Evolutionary conservation across 2,797 vertebrate genomes (phyloP).

Genomic region (Sciurus vulgaris): DNA sequence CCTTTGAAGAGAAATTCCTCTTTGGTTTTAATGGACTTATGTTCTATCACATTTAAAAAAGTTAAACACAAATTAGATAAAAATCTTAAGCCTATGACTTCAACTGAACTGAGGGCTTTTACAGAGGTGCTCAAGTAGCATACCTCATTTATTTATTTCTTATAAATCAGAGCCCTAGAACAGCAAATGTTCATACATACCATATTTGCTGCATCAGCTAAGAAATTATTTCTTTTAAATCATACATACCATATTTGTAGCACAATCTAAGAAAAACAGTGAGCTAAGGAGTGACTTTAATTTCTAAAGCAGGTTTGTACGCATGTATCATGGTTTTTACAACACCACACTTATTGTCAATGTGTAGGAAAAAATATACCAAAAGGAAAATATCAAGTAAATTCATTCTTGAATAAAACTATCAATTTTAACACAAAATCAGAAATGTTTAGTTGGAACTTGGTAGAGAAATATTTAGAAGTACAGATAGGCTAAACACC

Average conservation of each 20-base stretch:
- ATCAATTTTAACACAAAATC: slow-evolving; percentile 48
- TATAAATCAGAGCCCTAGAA: slow-evolving; percentile 59
- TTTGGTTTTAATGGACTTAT: slow-evolving; percentile 82
- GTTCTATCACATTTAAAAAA: slow-evolving; percentile 70
- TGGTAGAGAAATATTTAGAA: slow-evolving; percentile 30
- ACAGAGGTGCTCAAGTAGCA: neutral
- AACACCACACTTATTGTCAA: slow-evolving; percentile 1
- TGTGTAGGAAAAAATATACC: slow-evolving; percentile 27
- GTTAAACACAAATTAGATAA: slow-evolving; percentile 69
- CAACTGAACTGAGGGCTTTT: slow-evolving; percentile 57
- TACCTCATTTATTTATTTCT: slow-evolving; percentile 63
- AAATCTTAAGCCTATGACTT: slow-evolving; percentile 66
- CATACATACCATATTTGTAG: slow-evolving; percentile 61
- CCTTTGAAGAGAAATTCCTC: slow-evolving; percentile 90
- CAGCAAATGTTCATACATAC: slow-evolving; percentile 69
- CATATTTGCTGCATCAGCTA: slow-evolving; percentile 60
- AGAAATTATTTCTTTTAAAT: slow-evolving; percentile 66
- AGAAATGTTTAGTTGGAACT: neutral
- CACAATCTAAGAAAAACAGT: slow-evolving; percentile 67
- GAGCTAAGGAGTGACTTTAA: slow-evolving; percentile 78
- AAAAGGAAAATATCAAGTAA: slow-evolving; percentile 52
- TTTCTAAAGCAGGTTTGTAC: slow-evolving; percentile 68
- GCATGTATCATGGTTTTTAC: slow-evolving; percentile 44
- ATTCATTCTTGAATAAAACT: slow-evolving; percentile 1
- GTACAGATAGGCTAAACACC: neutral